Percentiles rank a stretch among this genome's conserved stretches.
Evolutionary conservation across 2,113 vertebrate genomes (phyloP).

Genomic region (Cavia porcellus): DNA sequence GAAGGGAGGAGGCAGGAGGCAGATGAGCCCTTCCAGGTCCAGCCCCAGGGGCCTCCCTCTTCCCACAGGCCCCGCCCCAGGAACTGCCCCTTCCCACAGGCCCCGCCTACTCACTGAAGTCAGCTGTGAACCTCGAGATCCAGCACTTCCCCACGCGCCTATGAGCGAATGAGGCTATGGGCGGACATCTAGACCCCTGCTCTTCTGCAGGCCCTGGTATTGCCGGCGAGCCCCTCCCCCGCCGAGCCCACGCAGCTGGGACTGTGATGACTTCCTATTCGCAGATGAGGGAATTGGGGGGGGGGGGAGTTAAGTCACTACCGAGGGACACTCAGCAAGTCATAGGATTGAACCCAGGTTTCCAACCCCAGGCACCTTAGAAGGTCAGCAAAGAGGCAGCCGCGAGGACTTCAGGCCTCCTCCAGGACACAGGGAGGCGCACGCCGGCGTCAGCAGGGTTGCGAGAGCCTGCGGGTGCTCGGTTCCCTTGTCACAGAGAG

Average conservation of each 20-base stretch:
- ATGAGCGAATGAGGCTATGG: too few species aligned
- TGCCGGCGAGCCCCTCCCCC: too few species aligned
- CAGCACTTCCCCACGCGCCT: not conserved
- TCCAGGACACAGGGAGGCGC: too few species aligned
- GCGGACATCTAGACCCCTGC: too few species aligned
- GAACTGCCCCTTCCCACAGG: too few species aligned
- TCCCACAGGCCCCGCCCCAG: not conserved
- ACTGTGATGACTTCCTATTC: not conserved
- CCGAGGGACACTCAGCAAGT: not conserved
- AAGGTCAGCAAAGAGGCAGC: not conserved
- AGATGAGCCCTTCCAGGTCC: not conserved
- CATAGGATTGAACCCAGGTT: not conserved
- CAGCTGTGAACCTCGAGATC: not conserved
- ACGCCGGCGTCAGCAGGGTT: too few species aligned
- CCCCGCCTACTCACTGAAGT: not conserved
- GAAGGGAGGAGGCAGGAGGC: not conserved
- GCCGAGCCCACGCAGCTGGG: not conserved
- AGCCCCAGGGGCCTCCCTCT: not conserved
- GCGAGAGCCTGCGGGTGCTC: too few species aligned
- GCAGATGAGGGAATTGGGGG: not conserved
- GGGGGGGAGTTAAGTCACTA: not conserved
- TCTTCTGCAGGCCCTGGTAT: too few species aligned
- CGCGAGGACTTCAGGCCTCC: not conserved
- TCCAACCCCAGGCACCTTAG: not conserved
- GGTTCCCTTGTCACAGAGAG: too few species aligned